These are phyloP conservation scores for Pagetopsis macropterus DNA, from an alignment of 2,797 vertebrate species.

Conservation along the genomic window DNA sequence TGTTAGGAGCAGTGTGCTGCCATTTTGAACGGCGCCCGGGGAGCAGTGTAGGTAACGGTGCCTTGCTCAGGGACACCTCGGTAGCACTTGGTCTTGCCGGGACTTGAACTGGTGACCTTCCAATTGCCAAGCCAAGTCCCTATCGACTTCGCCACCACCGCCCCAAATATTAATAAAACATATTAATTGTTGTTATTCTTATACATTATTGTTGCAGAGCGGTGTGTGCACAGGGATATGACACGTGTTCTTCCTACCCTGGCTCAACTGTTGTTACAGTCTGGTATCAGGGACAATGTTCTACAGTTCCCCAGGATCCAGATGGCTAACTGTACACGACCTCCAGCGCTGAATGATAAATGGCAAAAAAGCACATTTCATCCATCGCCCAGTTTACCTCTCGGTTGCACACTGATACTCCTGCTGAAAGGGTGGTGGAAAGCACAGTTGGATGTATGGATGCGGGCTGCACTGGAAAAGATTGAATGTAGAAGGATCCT, in stretches of 20 bases:
- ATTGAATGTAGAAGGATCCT: constrained; percentile 59
- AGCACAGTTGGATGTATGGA: constrained; percentile 69
- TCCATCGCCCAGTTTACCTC: constrained; percentile 80
- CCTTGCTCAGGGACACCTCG: too few relatives aligned
- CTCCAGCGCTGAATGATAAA: constrained; percentile 86
- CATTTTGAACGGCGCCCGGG: too few relatives aligned
- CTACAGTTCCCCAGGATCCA: constrained; percentile 84
- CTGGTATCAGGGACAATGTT: constrained; percentile 79
- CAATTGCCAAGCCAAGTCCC: too few relatives aligned
- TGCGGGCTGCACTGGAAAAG: constrained; percentile 61
- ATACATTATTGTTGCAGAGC: constrained; percentile 16
- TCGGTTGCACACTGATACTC: constrained; percentile 74
- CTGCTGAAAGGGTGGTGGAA: constrained; percentile 74
- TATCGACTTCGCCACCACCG: too few relatives aligned
- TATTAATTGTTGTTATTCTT: background rate
- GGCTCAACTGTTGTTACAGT: constrained; percentile 73
- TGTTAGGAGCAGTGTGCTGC: too few relatives aligned
- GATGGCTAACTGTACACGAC: constrained; percentile 86
- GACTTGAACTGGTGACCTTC: too few relatives aligned
- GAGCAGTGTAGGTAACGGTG: too few relatives aligned
- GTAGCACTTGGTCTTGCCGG: too few relatives aligned
- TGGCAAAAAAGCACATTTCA: constrained; percentile 82
- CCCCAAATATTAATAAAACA: constrained; percentile 8
- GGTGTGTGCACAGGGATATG: constrained; percentile 19
- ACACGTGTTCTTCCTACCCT: constrained; percentile 43